phyloP scores from a whole-genome alignment of 2,797 vertebrate species.

The Coregonus ussuriensis region DNA sequence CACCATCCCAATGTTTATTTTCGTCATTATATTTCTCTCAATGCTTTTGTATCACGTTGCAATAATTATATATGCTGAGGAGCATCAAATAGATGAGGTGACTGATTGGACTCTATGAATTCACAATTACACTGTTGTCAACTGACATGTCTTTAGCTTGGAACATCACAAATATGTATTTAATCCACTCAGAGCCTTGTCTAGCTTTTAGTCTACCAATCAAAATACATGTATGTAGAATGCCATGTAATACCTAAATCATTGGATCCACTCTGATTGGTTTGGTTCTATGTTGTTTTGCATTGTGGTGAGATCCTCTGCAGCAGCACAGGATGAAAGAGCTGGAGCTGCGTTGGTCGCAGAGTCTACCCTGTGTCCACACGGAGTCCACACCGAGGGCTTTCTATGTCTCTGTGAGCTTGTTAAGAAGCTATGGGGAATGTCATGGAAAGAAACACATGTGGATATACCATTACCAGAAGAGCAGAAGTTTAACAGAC shows the following conservation, averaged over 20 bases:
- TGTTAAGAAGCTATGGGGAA: constrained; percentile 70
- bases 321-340: constrained; percentile 50
- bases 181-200: not conserved
- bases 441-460: constrained; percentile 59
- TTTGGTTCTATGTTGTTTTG: constrained; percentile 33
- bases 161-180: constrained; percentile 23
- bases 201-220: not conserved
- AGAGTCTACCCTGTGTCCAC: constrained; percentile 28
- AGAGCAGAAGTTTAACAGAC: constrained; percentile 62
- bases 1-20: constrained; percentile 63
- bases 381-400: constrained; percentile 46
- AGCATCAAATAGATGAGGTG: constrained; percentile 41
- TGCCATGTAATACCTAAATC: not conserved
- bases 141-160: constrained; percentile 19
- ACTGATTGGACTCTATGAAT: constrained; percentile 26
- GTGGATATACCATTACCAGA: constrained; percentile 64
- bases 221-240: too few relatives aligned
- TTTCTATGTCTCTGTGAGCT: constrained; percentile 69
- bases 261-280: constrained; percentile 9
- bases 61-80: constrained; percentile 34
- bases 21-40: constrained; percentile 51
- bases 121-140: not conserved
- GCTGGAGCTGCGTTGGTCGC: constrained; percentile 60
- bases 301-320: constrained; percentile 41
- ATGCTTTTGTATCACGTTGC: constrained; percentile 46